Evolutionary conservation across 2,113 vertebrate genomes (phyloP).

Genomic region (Pardalotus punctatus): DNA sequence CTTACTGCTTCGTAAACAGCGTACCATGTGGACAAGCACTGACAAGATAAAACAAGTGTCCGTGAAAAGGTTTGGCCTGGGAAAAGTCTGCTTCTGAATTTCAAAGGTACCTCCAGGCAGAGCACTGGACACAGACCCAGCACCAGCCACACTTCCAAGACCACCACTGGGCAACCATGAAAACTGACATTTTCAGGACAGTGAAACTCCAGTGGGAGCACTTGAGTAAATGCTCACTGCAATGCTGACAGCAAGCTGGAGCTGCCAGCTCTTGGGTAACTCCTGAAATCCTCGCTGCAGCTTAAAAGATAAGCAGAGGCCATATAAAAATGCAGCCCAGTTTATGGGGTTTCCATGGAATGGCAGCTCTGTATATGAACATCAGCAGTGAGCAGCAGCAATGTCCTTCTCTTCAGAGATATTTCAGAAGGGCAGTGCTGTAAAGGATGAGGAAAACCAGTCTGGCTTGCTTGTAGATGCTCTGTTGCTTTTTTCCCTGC

Average conservation of each 20-base stretch:
- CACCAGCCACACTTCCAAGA: background rate
- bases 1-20: background rate
- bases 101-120: background rate
- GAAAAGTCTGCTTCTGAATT: constrained; percentile 36
- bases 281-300: background rate
- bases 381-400: background rate
- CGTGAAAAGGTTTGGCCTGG: constrained; percentile 1
- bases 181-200: background rate
- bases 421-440: background rate
- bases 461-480: background rate
- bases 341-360: background rate
- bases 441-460: background rate
- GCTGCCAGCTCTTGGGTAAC: background rate
- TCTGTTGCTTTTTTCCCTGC: background rate
- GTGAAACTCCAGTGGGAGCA: background rate
- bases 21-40: background rate
- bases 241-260: background rate
- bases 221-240: background rate
- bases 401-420: background rate
- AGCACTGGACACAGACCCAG: background rate
- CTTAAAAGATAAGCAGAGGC: background rate
- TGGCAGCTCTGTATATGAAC: background rate
- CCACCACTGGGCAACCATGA: background rate
- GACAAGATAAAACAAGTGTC: constrained; percentile 50
- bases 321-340: background rate